phyloP scores from a whole-genome alignment of 2,888 invertebrate genomes.

The Drosophila vallismaia region DNA sequence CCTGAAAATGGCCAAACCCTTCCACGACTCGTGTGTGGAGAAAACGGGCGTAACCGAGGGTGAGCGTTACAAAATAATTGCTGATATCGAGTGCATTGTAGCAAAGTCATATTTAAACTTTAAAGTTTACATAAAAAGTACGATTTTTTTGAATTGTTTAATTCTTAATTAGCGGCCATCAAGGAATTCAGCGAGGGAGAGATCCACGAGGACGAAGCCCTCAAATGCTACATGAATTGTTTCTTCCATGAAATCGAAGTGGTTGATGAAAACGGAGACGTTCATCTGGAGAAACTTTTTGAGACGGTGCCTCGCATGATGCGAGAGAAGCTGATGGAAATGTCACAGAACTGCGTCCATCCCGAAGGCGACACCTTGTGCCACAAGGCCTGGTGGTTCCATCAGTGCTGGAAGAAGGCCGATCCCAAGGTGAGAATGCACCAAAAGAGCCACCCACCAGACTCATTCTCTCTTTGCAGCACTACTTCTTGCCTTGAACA shows the following conservation, averaged over 20 bases:
- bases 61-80: constrained; percentile 48
- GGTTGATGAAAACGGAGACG: constrained; percentile 83
- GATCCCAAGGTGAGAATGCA: constrained; percentile 79
- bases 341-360: constrained; percentile 80
- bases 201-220: constrained; percentile 82
- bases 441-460: too few species aligned
- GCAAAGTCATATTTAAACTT: background rate
- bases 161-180: constrained; percentile 74
- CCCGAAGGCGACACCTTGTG: constrained; percentile 82
- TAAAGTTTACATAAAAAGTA: too few species aligned
- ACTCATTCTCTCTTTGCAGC: constrained; percentile 48
- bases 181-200: constrained; percentile 84
- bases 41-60: constrained; percentile 82
- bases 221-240: constrained; percentile 84
- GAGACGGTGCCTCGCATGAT: constrained; percentile 74
- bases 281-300: constrained; percentile 81
- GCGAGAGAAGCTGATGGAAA: constrained; percentile 76
- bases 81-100: constrained; percentile 16
- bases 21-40: constrained; percentile 80
- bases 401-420: constrained; percentile 83
- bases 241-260: constrained; percentile 82
- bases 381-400: constrained; percentile 83
- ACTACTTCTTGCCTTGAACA: constrained; percentile 75
- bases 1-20: constrained; percentile 78
- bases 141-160: too few species aligned